These are phyloP conservation scores for Tetheella fluctuosa DNA, from an alignment of 2,888 invertebrate genomes.

Conservation along the genomic window DNA sequence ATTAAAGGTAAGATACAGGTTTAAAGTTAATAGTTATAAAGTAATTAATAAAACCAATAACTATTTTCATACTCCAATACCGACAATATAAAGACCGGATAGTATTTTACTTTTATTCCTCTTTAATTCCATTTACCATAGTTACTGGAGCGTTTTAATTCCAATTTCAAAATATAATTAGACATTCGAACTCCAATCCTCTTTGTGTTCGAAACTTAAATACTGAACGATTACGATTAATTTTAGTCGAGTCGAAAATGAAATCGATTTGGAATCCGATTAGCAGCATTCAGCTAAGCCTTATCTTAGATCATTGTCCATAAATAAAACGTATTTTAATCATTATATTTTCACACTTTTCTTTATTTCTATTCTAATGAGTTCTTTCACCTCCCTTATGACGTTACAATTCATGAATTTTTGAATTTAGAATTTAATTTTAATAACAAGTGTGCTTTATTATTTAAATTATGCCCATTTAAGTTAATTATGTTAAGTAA, in stretches of 20 bases:
- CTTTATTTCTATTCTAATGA: slow-evolving; percentile 2
- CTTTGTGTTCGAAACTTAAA: too few relatives aligned
- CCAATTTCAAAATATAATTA: too few relatives aligned
- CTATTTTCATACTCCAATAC: too few relatives aligned
- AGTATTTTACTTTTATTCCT: too few relatives aligned
- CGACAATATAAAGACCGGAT: too few relatives aligned
- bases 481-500: neutral
- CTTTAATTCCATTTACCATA: too few relatives aligned
- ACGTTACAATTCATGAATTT: neutral
- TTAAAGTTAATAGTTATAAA: neutral
- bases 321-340: neutral
- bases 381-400: neutral
- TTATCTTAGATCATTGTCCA: neutral
- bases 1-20: neutral
- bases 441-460: neutral
- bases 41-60: too few relatives aligned
- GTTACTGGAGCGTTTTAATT: too few relatives aligned
- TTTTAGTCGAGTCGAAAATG: neutral
- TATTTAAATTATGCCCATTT: neutral
- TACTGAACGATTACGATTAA: neutral
- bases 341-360: neutral
- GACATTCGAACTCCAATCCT: too few relatives aligned
- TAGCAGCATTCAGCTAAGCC: neutral
- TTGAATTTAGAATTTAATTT: neutral
- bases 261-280: neutral